Percentiles rank a stretch among this genome's conserved stretches.
These are phyloP conservation scores for Bothrops jararaca DNA, from an alignment of 2,113 vertebrate genomes.

Conservation along the genomic window DNA sequence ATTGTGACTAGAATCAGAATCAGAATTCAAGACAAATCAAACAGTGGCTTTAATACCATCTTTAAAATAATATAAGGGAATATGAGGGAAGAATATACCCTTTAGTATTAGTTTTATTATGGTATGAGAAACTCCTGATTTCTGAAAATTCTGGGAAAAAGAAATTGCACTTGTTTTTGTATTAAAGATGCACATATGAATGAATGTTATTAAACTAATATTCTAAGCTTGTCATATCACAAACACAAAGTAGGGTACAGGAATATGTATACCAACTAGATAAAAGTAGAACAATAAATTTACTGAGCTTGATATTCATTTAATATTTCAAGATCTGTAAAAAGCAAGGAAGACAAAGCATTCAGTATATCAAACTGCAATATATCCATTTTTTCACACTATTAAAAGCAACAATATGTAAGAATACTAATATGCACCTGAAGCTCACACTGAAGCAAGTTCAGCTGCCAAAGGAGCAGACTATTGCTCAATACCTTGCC, in stretches of 20 bases:
- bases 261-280: neutral
- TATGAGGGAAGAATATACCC: neutral
- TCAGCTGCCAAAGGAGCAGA: neutral
- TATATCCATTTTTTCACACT: neutral
- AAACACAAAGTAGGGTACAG: neutral
- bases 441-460: neutral
- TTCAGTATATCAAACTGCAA: neutral
- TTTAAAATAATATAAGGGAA: neutral
- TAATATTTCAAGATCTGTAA: neutral
- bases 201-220: neutral
- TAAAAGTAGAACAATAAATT: neutral
- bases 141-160: conserved; percentile 15
- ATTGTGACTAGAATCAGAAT: conserved; percentile 8
- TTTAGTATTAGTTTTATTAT: neutral
- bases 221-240: neutral
- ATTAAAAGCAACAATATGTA: neutral
- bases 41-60: neutral
- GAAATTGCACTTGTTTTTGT: neutral
- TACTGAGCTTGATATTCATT: neutral
- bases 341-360: neutral
- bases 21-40: neutral
- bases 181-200: neutral
- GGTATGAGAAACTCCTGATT: neutral
- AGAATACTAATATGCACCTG: neutral
- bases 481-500: neutral